Evolutionary conservation across 1,140 invertebrate species (phyloP).

Genomic region (Daktulosphaira vitifoliae): DNA sequence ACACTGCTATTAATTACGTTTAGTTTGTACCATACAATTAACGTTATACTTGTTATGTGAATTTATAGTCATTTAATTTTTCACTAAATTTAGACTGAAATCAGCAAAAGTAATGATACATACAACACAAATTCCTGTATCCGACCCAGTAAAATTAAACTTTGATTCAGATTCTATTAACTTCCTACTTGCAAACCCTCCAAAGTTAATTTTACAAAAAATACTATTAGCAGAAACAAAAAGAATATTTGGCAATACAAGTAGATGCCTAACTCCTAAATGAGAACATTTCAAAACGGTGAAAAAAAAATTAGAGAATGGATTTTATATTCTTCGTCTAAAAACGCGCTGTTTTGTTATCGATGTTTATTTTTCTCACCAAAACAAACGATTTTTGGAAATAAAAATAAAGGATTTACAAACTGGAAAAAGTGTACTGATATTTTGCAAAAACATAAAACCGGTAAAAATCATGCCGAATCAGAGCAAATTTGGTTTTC

Average conservation of each 20-base stretch:
- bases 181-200: slow-evolving; percentile 12
- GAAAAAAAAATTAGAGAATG: slow-evolving; percentile 11
- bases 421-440: slow-evolving; percentile 14
- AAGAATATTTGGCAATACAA: slow-evolving; percentile 10
- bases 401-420: slow-evolving; percentile 7
- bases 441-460: neutral
- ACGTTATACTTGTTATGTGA: neutral
- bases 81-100: slow-evolving; percentile 7
- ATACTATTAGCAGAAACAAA: slow-evolving; percentile 12
- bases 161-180: slow-evolving; percentile 13
- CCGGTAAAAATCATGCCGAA: slow-evolving; percentile 3
- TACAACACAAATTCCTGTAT: neutral
- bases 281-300: slow-evolving; percentile 8
- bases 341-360: slow-evolving; percentile 2
- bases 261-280: neutral
- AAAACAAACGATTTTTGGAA: neutral
- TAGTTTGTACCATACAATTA: too few relatives aligned
- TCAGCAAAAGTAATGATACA: neutral
- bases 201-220: neutral
- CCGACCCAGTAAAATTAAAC: slow-evolving; percentile 3
- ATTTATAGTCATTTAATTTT: neutral
- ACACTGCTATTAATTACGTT: too few relatives aligned
- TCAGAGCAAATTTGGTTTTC: neutral
- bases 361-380: neutral
- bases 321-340: neutral